A percentile compares a stretch with the other conserved stretches of the same genome.
Conservation (phyloP, 2,797 vertebrate genomes). For the Mus caroli region DNA sequence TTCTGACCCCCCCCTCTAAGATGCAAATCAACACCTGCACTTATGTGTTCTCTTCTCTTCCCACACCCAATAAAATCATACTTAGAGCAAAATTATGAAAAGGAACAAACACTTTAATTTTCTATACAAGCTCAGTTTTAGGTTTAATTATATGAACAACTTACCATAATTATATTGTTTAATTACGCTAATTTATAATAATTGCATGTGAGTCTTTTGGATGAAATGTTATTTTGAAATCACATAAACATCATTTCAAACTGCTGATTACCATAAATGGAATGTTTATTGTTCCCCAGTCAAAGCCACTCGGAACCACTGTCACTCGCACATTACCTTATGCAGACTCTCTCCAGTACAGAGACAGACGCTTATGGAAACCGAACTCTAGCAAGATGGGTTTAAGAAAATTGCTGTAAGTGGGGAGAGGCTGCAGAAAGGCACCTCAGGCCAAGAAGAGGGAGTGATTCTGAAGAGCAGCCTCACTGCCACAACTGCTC, state of each 20-base stretch:
- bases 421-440: background rate
- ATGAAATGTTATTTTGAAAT: conserved; percentile 63
- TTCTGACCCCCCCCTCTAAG: conserved; percentile 77
- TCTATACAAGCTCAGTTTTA: conserved; percentile 67
- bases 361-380: conserved; percentile 54
- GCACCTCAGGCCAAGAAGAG: background rate
- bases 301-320: conserved; percentile 58
- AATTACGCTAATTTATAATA: conserved; percentile 75
- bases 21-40: conserved; percentile 72
- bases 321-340: conserved; percentile 55
- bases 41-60: conserved; percentile 72
- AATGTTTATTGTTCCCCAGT: conserved; percentile 51
- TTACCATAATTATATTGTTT: conserved; percentile 67
- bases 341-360: conserved; percentile 5
- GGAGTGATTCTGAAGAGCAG: background rate
- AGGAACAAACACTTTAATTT: conserved; percentile 72
- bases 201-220: conserved; percentile 69
- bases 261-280: conserved; percentile 60
- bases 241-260: conserved; percentile 63
- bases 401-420: conserved; percentile 1
- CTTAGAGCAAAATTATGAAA: conserved; percentile 65
- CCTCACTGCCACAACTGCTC: background rate
- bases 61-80: conserved; percentile 37
- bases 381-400: background rate
- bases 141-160: conserved; percentile 72